Base-by-base conservation (phyloP, 1,140 invertebrate species). In the Penaeus vannamei region DNA sequence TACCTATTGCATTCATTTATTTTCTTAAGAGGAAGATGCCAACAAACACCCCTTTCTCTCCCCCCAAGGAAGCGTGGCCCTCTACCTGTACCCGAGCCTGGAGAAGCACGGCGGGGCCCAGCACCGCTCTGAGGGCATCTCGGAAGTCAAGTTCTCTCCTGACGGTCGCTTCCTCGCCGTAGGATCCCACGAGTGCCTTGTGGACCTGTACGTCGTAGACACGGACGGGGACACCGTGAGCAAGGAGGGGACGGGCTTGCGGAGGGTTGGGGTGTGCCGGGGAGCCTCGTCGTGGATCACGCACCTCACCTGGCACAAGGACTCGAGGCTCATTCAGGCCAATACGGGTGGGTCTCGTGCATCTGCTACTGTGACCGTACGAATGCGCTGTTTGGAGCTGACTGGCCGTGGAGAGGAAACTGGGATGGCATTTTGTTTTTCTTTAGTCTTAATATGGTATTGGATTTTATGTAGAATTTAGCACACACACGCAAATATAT, bases 141-240 rank as follows among this genome's bases (percentile, higher is more conserved):
- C 91, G 23, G 91, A 90, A 53, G 72, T 91, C 14, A 87, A 85
- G 72, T 91, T 90, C 42, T 91, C 91, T 42, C 91, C 91, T 26
- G 83, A 89, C 61, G 89, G 89, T 10, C 84, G 89, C 2, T 84
- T 91, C 53, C 86, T 91, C 23, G 91, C 91, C 19, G 91, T 86
- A 19, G 91, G 85, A 32, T 91, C 91, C 4, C 91, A 91, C 29
- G 91, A 91, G 59, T 60, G 87, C 66, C 60, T 90, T 20, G 89
- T 90, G 5, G 91, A 91, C n/a, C 32, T 91, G 66, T 91, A 91
- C 81, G 86, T 89, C 23, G 89, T 90, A 5, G 84, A 90, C 76
- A 89, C 87, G 22, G 87, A 89, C 77, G 90, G 84, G n/a, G 87
- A 89, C 53, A 69, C 53, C 29, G 64, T 86, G 23, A 91, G 84